These are phyloP conservation scores for Drosophila cognata DNA, from an alignment of 2,888 invertebrate genomes.

Conservation along the genomic window DNA sequence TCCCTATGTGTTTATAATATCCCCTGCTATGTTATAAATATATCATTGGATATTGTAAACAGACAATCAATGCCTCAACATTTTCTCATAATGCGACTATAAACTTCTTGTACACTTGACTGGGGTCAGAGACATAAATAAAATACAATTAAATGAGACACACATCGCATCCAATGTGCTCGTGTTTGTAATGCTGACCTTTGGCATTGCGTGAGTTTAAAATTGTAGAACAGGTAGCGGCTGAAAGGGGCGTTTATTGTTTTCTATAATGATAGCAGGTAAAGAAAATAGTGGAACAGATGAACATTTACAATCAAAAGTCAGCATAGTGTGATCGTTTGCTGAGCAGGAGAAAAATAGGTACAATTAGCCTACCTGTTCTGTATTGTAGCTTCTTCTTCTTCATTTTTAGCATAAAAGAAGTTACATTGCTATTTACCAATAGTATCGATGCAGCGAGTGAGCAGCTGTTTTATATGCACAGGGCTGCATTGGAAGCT, in stretches of 20 bases:
- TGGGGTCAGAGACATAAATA: not conserved
- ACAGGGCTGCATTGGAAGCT: conserved; percentile 42
- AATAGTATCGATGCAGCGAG: not conserved
- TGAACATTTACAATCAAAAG: conserved; percentile 17
- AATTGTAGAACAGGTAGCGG: conserved; percentile 35
- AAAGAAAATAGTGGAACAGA: conserved; percentile 8
- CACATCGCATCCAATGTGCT: not conserved
- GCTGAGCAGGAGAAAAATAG: not conserved
- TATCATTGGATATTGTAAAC: conserved; percentile 2
- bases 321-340: conserved; percentile 6
- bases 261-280: conserved; percentile 24
- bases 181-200: conserved; percentile 23
- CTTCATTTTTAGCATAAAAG: not conserved
- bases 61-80: not conserved
- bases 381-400: not conserved
- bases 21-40: conserved; percentile 14
- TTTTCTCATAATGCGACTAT: not conserved
- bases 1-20: not conserved
- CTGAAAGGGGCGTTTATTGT: conserved; percentile 15
- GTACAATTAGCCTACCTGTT: not conserved
- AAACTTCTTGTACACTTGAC: not conserved
- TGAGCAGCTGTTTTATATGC: conserved; percentile 37
- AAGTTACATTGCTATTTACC: not conserved
- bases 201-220: conserved; percentile 18
- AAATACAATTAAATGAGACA: not conserved